Percentiles rank a stretch among this genome's conserved stretches.
phyloP scores from a whole-genome alignment of 2,113 vertebrate genomes.

The Gymnogyps californianus region DNA sequence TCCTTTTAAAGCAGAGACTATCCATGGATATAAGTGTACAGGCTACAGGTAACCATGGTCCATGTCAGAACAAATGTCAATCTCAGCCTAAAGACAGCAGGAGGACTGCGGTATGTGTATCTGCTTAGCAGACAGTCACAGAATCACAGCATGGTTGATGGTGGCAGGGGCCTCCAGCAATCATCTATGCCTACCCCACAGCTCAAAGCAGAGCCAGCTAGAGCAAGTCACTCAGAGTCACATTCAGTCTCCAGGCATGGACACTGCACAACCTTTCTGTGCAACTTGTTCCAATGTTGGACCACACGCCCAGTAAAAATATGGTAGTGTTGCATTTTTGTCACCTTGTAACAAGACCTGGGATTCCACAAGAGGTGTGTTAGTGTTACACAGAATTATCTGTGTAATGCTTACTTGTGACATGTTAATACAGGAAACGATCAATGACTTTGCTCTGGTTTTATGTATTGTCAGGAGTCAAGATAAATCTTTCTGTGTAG shows the following conservation, averaged over 20 bases:
- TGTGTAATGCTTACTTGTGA: not conserved
- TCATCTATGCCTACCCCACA: not conserved
- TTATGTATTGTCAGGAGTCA: conserved; percentile 83
- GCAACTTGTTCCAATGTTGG: not conserved
- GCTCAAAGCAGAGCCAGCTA: not conserved
- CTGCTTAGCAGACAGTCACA: not conserved
- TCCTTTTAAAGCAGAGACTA: conserved; percentile 75
- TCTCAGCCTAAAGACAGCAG: not conserved
- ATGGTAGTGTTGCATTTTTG: not conserved
- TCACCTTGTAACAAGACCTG: not conserved
- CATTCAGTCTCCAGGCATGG: not conserved
- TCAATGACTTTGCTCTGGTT: not conserved
- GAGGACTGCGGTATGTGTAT: not conserved
- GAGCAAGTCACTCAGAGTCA: not conserved
- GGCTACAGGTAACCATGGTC: conserved; percentile 86
- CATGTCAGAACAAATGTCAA: not conserved
- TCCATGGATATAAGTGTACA: conserved; percentile 85
- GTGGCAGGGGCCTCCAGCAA: not conserved
- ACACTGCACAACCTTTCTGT: not conserved
- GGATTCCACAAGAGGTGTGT: not conserved
- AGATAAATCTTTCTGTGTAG: conserved; percentile 87
- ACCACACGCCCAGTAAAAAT: not conserved
- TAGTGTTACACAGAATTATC: not conserved
- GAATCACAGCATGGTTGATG: not conserved
- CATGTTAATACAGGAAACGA: not conserved